phyloP scores from a whole-genome alignment of 1,140 invertebrate species.

The Patella vulgata region DNA sequence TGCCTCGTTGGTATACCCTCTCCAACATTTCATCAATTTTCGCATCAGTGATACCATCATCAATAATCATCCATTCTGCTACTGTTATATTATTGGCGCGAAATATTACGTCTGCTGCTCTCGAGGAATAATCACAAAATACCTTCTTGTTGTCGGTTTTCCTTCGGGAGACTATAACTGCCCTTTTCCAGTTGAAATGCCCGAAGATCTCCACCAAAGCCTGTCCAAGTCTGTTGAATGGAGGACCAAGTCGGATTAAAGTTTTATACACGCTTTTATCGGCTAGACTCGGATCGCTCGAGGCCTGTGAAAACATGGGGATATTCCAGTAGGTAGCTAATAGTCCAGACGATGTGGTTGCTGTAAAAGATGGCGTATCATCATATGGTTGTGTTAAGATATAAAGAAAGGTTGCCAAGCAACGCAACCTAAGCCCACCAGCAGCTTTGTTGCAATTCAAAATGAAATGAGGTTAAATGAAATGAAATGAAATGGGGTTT shows the following conservation, averaged over 20 bases:
- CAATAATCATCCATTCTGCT: slow-evolving; percentile 38
- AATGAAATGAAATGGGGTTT: no score
- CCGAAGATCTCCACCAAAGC: slow-evolving; percentile 42
- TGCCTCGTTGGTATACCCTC: slow-evolving; percentile 30
- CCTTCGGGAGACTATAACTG: slow-evolving; percentile 40
- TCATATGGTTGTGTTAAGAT: not conserved
- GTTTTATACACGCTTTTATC: slow-evolving; percentile 43
- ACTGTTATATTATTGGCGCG: slow-evolving; percentile 28
- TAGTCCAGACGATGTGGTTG: slow-evolving; percentile 34
- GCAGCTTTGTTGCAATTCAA: not conserved
- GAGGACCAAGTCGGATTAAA: slow-evolving; percentile 40
- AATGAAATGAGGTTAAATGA: no score
- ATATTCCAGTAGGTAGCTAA: slow-evolving; percentile 45
- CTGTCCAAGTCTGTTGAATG: slow-evolving; percentile 45
- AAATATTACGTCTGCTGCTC: slow-evolving; percentile 36
- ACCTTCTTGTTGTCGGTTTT: slow-evolving; percentile 40
- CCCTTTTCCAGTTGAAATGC: slow-evolving; percentile 41
- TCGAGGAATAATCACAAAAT: slow-evolving; percentile 48
- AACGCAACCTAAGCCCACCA: not conserved
- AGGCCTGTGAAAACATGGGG: slow-evolving; percentile 42
- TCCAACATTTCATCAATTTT: slow-evolving; percentile 30
- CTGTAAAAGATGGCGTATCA: slow-evolving; percentile 18
- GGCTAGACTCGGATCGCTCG: slow-evolving; percentile 36
- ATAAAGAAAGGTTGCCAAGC: not conserved
- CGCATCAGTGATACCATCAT: slow-evolving; percentile 19